Evolutionary conservation across 2,113 vertebrate species (phyloP).

Genomic region (Columba livia): DNA sequence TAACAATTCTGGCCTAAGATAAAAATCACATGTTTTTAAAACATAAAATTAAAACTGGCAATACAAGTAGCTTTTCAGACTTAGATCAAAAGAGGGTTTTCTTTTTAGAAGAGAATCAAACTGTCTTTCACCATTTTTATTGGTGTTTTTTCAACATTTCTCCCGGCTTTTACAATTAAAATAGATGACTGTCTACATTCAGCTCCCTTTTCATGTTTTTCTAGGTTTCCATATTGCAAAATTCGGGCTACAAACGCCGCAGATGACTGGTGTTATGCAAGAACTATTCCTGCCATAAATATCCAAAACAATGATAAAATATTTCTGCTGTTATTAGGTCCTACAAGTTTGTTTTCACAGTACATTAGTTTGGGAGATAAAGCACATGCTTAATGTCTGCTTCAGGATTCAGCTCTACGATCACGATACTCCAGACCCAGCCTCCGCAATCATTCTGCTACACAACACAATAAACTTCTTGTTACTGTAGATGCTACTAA

Average conservation of each 20-base stretch:
- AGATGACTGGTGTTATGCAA: slow-evolving; percentile 32
- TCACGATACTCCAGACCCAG: background rate
- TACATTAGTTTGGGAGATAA: slow-evolving; percentile 42
- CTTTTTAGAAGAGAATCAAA: slow-evolving; percentile 50
- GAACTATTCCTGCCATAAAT: slow-evolving; percentile 30
- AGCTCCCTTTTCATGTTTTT: slow-evolving; percentile 59
- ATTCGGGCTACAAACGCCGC: background rate
- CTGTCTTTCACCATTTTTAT: slow-evolving; percentile 56
- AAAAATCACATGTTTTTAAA: slow-evolving; percentile 72
- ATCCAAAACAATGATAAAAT: slow-evolving; percentile 56
- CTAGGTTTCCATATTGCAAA: slow-evolving; percentile 61
- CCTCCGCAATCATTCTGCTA: background rate
- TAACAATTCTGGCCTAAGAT: slow-evolving; percentile 62
- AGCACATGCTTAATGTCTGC: slow-evolving; percentile 6
- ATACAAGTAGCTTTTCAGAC: slow-evolving; percentile 62
- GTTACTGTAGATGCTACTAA: slow-evolving; percentile 6
- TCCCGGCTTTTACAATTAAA: slow-evolving; percentile 59
- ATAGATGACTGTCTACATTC: slow-evolving; percentile 51
- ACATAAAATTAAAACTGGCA: slow-evolving; percentile 63
- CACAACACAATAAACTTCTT: background rate
- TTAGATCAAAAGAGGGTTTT: slow-evolving; percentile 61
- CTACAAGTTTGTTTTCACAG: slow-evolving; percentile 63
- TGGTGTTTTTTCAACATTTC: slow-evolving; percentile 48
- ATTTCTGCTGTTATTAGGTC: slow-evolving; percentile 55
- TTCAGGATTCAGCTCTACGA: slow-evolving; percentile 10